Conservation (phyloP, 2,113 vertebrate genomes). For the Clarias magur region DNA sequence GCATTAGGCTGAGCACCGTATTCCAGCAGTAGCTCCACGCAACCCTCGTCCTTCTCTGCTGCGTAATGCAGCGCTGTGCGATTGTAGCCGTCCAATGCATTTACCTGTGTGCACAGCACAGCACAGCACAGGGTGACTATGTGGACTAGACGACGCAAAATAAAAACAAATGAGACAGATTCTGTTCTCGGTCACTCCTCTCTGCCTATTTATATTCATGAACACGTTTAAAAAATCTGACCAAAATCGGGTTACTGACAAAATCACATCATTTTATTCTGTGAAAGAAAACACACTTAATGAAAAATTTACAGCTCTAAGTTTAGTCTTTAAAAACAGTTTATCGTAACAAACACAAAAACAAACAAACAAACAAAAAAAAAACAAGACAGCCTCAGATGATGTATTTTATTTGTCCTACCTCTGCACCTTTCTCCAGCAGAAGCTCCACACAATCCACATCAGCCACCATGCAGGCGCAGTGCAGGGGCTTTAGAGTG, state of each 20-base stretch:
- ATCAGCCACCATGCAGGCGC: conserved; percentile 97
- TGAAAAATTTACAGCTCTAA: background rate
- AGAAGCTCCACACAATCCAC: conserved; percentile 92
- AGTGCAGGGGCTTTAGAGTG: conserved; percentile 93
- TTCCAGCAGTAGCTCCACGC: conserved; percentile 90
- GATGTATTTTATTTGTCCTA: conserved; percentile 58
- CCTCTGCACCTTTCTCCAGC: conserved; percentile 93
- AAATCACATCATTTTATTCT: background rate
- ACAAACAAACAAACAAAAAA: too few species aligned
- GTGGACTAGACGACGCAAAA: background rate
- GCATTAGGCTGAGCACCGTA: conserved; percentile 89
- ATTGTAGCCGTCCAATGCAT: conserved; percentile 94
- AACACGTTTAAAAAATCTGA: background rate
- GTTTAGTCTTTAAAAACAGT: background rate
- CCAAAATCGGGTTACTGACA: background rate
- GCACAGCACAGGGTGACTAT: background rate
- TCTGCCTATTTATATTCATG: background rate
- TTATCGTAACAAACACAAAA: too few species aligned
- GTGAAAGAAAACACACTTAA: background rate
- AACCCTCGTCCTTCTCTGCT: conserved; percentile 91
- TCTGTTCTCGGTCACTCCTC: background rate
- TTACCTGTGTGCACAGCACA: conserved; percentile 75
- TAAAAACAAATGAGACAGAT: background rate
- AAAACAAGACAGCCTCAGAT: background rate
- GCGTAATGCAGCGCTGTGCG: conserved; percentile 94